A percentile compares a stretch with the other conserved stretches of the same genome.
Evolutionary conservation across 2,113 vertebrate species (phyloP).

Genomic region (Motacilla tschutschensis): DNA sequence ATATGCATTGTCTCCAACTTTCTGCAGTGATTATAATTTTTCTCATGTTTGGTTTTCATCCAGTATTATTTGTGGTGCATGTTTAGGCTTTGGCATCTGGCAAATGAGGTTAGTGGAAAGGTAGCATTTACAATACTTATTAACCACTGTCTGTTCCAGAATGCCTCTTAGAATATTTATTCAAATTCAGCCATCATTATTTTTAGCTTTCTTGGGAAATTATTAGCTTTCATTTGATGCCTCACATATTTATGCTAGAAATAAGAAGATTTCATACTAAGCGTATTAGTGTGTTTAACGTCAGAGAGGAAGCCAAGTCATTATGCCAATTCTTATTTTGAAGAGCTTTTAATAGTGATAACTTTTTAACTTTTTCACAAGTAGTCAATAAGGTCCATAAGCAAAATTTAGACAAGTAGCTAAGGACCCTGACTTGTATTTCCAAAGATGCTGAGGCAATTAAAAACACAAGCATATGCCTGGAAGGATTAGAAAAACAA

Average conservation of each 20-base stretch:
- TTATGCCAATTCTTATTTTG: constrained; percentile 44
- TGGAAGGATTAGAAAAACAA: background rate
- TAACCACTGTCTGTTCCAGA: constrained; percentile 24
- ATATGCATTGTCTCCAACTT: background rate
- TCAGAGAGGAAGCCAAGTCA: constrained; percentile 48
- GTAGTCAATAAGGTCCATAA: background rate
- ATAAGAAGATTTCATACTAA: constrained; percentile 65
- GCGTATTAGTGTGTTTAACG: constrained; percentile 52
- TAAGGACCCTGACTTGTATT: background rate
- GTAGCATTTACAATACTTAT: background rate
- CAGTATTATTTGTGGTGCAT: background rate
- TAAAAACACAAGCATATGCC: background rate
- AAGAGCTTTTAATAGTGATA: constrained; percentile 13
- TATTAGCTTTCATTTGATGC: constrained; percentile 47
- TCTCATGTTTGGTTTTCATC: background rate
- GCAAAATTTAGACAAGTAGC: background rate
- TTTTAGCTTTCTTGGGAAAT: constrained; percentile 46
- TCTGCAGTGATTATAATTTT: background rate
- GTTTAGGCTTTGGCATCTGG: background rate
- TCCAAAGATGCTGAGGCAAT: background rate
- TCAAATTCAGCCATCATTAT: constrained; percentile 23
- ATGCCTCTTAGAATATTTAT: constrained; percentile 7
- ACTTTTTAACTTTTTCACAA: constrained; percentile 23
- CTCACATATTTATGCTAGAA: constrained; percentile 42
- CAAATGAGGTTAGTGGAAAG: background rate